Evolutionary conservation across 2,113 vertebrate genomes (phyloP).

Genomic region (Sterna hirundo): DNA sequence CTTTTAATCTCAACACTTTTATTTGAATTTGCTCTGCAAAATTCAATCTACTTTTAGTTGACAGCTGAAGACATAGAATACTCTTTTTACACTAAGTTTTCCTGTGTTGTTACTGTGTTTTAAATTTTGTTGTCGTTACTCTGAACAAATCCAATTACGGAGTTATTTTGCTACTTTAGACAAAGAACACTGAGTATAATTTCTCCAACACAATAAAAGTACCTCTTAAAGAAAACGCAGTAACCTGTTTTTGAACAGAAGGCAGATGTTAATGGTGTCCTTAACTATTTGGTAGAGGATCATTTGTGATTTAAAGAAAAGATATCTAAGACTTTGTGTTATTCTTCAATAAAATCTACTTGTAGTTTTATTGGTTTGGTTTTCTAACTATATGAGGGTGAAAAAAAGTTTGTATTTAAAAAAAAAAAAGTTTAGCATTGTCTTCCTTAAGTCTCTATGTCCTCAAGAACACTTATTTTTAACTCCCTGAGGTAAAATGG

Average conservation of each 20-base stretch:
- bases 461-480: not conserved
- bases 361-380: not conserved
- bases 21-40: constrained; percentile 72
- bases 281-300: constrained; percentile 26
- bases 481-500: not conserved
- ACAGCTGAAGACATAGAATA: constrained; percentile 53
- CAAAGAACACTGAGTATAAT: constrained; percentile 45
- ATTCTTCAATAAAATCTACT: not conserved
- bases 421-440: too few relatives aligned
- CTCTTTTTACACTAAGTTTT: constrained; percentile 47
- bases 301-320: not conserved
- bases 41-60: constrained; percentile 65
- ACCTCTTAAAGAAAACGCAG: constrained; percentile 41
- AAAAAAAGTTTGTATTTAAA: not conserved
- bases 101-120: constrained; percentile 39
- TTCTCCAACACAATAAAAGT: constrained; percentile 33
- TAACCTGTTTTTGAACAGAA: constrained; percentile 19
- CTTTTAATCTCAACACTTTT: constrained; percentile 74
- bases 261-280: not conserved
- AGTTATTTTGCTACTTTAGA: constrained; percentile 58
- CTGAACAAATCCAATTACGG: constrained; percentile 61
- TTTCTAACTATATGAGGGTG: not conserved
- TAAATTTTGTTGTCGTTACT: constrained; percentile 71
- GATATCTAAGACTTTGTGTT: not conserved
- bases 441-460: not conserved